Evolutionary conservation across 2,888 invertebrate genomes (phyloP).

Genomic region (Achlya flavicornis): DNA sequence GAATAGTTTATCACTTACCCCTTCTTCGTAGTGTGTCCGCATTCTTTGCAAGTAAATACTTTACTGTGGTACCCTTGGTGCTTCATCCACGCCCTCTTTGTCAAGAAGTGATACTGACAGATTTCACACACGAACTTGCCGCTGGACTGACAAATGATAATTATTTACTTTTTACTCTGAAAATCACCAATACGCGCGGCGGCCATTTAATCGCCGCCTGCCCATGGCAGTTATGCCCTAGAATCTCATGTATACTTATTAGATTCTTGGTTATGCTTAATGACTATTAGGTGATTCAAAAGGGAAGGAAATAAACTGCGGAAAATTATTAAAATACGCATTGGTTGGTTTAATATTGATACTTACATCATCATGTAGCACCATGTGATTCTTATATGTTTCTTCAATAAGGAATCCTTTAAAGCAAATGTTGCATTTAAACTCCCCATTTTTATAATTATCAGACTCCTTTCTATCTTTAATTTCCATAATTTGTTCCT

Average conservation of each 20-base stretch:
- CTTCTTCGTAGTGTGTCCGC: background rate
- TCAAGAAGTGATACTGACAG: background rate
- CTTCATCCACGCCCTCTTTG: background rate
- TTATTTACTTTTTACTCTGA: too few relatives aligned
- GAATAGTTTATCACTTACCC: background rate
- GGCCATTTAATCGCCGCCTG: too few relatives aligned
- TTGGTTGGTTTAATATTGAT: background rate
- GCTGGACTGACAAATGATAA: background rate
- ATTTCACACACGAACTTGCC: background rate
- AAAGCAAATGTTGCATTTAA: conserved; percentile 13
- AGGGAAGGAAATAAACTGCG: too few relatives aligned
- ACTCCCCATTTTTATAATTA: conserved; percentile 11
- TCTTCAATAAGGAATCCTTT: conserved; percentile 13
- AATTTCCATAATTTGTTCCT: conserved; percentile 10
- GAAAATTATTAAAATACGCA: too few relatives aligned
- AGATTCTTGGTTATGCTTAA: too few relatives aligned
- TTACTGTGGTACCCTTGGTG: background rate
- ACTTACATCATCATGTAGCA: conserved; percentile 17
- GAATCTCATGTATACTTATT: too few relatives aligned
- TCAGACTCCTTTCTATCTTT: conserved; percentile 10
- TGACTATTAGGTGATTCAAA: too few relatives aligned
- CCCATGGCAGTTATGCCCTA: too few relatives aligned
- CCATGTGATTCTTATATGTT: conserved; percentile 8
- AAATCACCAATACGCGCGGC: too few relatives aligned
- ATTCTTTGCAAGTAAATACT: background rate